Evolutionary conservation across 2,888 invertebrate genomes (phyloP).

Genomic region (Agrilus cyanescens): DNA sequence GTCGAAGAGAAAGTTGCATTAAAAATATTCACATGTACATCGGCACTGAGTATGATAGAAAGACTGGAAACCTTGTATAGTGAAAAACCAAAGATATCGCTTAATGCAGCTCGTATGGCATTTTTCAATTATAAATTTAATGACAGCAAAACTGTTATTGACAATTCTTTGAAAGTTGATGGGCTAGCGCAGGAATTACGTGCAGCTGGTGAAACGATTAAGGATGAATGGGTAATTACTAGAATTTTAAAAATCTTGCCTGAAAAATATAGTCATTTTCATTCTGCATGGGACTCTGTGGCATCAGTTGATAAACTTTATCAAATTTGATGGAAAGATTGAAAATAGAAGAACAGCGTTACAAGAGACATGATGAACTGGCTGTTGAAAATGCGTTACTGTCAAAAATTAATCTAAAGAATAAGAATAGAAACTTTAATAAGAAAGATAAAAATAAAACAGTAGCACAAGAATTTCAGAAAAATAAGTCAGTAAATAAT

Average conservation of each 20-base stretch:
- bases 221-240: constrained; percentile 4
- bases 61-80: constrained; percentile 10
- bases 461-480: no score
- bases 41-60: constrained; percentile 14
- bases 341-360: no score
- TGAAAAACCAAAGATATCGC: constrained; percentile 13
- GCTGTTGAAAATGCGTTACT: no score
- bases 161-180: constrained; percentile 6
- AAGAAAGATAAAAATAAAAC: no score
- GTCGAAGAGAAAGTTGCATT: constrained; percentile 16
- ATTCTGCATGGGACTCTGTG: no score
- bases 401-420: no score
- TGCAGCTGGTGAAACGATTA: constrained; percentile 6
- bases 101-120: constrained; percentile 14
- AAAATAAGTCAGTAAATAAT: no score
- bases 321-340: no score
- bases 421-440: no score
- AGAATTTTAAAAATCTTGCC: constrained; percentile 3
- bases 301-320: no score
- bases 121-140: constrained; percentile 18
- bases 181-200: constrained; percentile 1
- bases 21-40: constrained; percentile 18
- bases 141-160: constrained; percentile 2
- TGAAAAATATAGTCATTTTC: no score
- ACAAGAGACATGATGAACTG: no score